Evolutionary conservation across 2,797 vertebrate genomes (phyloP).

Genomic region (Graptemys geographica): DNA sequence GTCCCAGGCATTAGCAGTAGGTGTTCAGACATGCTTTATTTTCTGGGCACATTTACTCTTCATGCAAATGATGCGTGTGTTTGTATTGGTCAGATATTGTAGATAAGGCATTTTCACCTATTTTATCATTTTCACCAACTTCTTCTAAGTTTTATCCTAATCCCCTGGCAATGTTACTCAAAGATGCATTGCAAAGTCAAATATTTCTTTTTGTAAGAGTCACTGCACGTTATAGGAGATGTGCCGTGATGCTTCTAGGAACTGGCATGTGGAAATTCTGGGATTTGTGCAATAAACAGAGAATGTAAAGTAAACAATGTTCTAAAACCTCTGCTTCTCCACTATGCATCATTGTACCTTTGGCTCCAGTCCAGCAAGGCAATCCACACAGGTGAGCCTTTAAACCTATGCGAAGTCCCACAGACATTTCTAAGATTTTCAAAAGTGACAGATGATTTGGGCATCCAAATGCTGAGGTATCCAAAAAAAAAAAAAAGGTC

Average conservation of each 20-base stretch:
- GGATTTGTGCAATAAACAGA: slow-evolving; percentile 31
- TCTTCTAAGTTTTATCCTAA: neutral
- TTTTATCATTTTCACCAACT: neutral
- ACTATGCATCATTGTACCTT: neutral
- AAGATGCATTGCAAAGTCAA: neutral
- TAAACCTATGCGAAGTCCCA: neutral
- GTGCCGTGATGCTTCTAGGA: neutral
- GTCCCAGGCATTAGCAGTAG: neutral
- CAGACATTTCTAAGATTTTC: neutral
- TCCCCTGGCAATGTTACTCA: neutral
- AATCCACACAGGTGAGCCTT: neutral
- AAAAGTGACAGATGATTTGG: neutral
- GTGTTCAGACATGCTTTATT: neutral
- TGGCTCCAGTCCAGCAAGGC: neutral
- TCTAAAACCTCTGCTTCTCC: neutral
- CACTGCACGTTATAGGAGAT: neutral
- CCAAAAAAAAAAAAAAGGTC: neutral
- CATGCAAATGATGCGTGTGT: neutral
- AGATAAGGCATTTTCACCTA: slow-evolving; percentile 16
- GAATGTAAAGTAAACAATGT: neutral
- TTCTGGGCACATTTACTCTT: slow-evolving; percentile 17
- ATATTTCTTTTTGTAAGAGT: slow-evolving; percentile 13
- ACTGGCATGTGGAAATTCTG: slow-evolving; percentile 35
- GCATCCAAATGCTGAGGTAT: neutral
- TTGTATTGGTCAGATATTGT: neutral